Evolutionary conservation across 1,140 invertebrate species (phyloP), one percentile per base, ranked within the genome.

Genomic region (Cyphomyrmex costatus): DNA sequence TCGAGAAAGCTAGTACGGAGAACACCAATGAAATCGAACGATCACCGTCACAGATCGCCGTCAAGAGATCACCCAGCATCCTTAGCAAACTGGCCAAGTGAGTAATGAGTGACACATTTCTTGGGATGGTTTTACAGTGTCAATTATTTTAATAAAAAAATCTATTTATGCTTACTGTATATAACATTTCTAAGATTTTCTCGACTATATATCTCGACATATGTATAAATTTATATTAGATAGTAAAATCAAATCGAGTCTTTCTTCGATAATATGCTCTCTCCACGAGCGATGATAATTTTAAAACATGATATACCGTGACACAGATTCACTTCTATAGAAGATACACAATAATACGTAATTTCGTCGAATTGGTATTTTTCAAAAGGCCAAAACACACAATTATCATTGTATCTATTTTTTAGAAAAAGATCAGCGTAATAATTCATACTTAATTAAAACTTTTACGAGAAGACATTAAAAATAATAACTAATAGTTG

Each of bases 11-110:
- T 27, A 93, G 93, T 66, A 94, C 94, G n/a, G 93, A 95, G 92
- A 96, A 71, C 88, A 92, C 58, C 91, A 95, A 91, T 90, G 96
- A 92, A 74, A 93, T 96, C 58, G 97, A 97, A 89, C 95, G 96
- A 71, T 96, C 96, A 8, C 95, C 96, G 6, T 96, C 96, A 4
- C 94, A 96, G 80, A 96, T 97, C 89, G 97, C 96, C 61, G 96
- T 97, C 19, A 97, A 97, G 90, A 94, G 97, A 91, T 98, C 97
- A 42, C 96, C 97, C 19, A 98, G 97, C 68, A 97, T 98, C 84
- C 95, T 98, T 60, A 97, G 97, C 76, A 98, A 98, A 95, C 94
- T 98, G 36, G 97, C 97, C 88, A 98, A 97, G 97, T 98, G 94
- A 96, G 96, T 95, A 76, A 74, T 83, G 27, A n/a, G 58, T 27